Evolutionary conservation across 2,888 invertebrate genomes (phyloP).

Genomic region (Acleris literana): DNA sequence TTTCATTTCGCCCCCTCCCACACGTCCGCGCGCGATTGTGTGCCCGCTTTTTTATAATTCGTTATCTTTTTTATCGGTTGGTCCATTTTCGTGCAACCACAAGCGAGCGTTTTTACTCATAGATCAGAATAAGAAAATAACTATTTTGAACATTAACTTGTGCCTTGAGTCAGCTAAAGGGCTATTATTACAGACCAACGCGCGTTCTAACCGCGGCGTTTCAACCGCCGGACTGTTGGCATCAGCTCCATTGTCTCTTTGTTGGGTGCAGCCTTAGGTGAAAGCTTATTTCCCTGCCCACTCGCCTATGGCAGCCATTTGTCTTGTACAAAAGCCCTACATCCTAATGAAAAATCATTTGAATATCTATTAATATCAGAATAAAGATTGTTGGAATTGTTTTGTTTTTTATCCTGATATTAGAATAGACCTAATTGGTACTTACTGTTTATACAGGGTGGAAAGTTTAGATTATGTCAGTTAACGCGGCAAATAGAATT

Average conservation of each 20-base stretch:
- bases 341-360: constrained; percentile 13
- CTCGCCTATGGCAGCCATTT: constrained; percentile 44
- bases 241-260: constrained; percentile 69
- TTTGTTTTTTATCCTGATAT: no score
- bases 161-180: no score
- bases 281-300: constrained; percentile 53
- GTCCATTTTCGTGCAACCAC: constrained; percentile 74
- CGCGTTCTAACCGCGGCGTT: constrained; percentile 47
- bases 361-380: neutral
- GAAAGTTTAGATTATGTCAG: no score
- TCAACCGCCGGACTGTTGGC: constrained; percentile 31
- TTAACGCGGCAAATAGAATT: no score
- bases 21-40: constrained; percentile 83
- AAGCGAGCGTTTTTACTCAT: constrained; percentile 52
- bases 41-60: constrained; percentile 83
- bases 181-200: constrained; percentile 36
- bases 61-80: constrained; percentile 84
- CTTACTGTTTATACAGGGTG: no score
- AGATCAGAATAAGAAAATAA: constrained; percentile 8
- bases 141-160: neutral
- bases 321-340: constrained; percentile 16
- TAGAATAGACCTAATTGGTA: no score
- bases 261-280: constrained; percentile 63
- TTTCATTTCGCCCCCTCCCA: constrained; percentile 83
- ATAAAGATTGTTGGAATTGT: no score